These are phyloP conservation scores for Syritta pipiens DNA, from an alignment of 2,888 invertebrate genomes.

Conservation along the genomic window DNA sequence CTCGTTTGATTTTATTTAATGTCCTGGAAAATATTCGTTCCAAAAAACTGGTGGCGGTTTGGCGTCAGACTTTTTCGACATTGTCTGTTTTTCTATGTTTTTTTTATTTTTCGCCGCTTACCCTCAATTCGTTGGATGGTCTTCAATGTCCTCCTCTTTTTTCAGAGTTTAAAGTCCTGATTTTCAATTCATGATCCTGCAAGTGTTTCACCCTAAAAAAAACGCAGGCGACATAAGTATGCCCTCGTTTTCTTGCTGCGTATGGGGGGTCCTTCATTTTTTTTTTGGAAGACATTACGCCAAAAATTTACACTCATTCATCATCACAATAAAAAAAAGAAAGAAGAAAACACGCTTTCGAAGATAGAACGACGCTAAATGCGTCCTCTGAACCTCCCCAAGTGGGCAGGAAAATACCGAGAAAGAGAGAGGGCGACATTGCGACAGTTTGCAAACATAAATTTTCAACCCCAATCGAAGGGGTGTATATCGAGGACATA, in stretches of 20 bases:
- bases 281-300: conserved; percentile 23
- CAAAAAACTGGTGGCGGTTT: conserved; percentile 45
- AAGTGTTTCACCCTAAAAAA: conserved; percentile 15
- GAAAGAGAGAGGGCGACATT: conserved; percentile 15
- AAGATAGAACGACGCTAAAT: no score
- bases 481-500: conserved; percentile 30
- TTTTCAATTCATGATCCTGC: conserved; percentile 7
- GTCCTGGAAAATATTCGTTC: conserved; percentile 61
- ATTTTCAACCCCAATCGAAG: conserved; percentile 43
- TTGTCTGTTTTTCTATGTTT: no score
- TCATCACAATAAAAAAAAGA: conserved; percentile 18
- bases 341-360: no score
- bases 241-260: conserved; percentile 26
- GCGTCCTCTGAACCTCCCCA: no score
- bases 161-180: conserved; percentile 33
- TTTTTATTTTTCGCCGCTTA: not conserved
- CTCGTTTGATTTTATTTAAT: conserved; percentile 61
- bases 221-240: conserved; percentile 29
- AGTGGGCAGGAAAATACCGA: not conserved
- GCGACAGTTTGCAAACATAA: conserved; percentile 33
- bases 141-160: not conserved
- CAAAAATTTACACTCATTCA: conserved; percentile 53
- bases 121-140: not conserved
- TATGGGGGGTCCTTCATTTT: not conserved
- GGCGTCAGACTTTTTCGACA: conserved; percentile 27